Evolutionary conservation across 2,797 vertebrate species (phyloP).

Genomic region (Urocyon cinereoargenteus): DNA sequence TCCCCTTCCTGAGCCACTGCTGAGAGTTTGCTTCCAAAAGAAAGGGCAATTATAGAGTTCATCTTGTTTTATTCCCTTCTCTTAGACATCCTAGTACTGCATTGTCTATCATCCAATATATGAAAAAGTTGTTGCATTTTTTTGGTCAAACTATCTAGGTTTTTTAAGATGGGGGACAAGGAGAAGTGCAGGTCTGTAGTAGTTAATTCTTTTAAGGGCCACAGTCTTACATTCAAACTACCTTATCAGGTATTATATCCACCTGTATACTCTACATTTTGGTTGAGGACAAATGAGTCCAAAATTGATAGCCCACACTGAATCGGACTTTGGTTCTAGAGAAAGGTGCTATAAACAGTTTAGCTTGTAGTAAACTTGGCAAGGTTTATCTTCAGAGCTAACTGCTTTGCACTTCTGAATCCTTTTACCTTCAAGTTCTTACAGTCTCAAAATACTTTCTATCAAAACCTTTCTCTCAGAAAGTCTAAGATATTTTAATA

Average conservation of each 20-base stretch:
- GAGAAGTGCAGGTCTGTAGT: not conserved
- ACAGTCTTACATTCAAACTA: not conserved
- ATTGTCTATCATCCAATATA: not conserved
- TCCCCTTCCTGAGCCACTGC: not conserved
- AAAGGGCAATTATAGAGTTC: not conserved
- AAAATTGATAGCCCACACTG: not conserved
- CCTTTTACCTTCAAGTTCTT: constrained; percentile 14
- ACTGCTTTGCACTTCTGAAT: not conserved
- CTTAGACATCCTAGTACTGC: not conserved
- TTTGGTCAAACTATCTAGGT: not conserved
- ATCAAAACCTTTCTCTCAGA: constrained; percentile 56
- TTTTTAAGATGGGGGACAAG: not conserved
- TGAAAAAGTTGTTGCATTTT: constrained; percentile 8
- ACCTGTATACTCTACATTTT: not conserved
- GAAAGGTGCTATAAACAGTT: not conserved
- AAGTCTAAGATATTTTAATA: constrained; percentile 62
- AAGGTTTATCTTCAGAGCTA: constrained; percentile 28
- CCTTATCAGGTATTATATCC: not conserved
- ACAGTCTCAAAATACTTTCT: not conserved
- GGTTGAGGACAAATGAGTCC: not conserved
- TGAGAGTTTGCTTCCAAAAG: not conserved
- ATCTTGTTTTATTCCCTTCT: constrained; percentile 17
- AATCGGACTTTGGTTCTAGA: constrained; percentile 24
- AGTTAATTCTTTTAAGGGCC: constrained; percentile 7
- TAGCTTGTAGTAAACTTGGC: not conserved